Conservation (phyloP, 37 sponge, comb jelly and placozoan genomes). For the Halichondria panicea region DNA sequence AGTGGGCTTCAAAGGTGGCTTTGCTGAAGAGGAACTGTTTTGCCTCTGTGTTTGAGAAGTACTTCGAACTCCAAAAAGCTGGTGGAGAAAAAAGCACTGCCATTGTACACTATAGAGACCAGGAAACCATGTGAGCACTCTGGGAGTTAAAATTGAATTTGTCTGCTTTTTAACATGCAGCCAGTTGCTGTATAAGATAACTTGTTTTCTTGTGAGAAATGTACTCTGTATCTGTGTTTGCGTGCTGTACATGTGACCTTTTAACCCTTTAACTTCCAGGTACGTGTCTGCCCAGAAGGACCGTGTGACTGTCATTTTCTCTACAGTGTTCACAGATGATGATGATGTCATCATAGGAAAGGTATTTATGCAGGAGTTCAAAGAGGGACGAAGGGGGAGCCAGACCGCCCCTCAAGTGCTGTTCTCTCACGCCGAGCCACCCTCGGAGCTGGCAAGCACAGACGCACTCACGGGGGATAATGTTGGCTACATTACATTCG, state of each 20-base stretch:
- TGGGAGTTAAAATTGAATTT: neutral
- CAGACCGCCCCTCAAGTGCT: conserved; percentile 95
- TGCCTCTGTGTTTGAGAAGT: conserved; percentile 94
- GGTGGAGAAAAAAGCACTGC: conserved; percentile 67
- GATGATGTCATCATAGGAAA: conserved; percentile 97
- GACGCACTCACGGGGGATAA: conserved; percentile 86
- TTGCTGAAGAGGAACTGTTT: conserved; percentile 96
- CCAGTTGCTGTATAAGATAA: neutral
- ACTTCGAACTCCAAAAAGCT: conserved; percentile 85
- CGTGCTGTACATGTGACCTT: neutral
- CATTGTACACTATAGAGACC: conserved; percentile 93
- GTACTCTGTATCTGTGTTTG: neutral
- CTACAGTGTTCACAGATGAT: conserved; percentile 94
- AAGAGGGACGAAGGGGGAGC: conserved; percentile 86
- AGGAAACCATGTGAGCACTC: conserved; percentile 86
- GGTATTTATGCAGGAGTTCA: conserved; percentile 98
- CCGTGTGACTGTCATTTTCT: conserved; percentile 96
- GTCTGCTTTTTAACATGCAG: neutral
- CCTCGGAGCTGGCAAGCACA: conserved; percentile 86
- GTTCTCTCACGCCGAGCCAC: conserved; percentile 92
- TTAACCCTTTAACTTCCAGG: conserved; percentile 34
- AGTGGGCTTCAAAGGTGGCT: conserved; percentile 75
- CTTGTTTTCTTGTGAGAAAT: neutral
- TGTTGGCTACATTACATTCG: conserved; percentile 96
- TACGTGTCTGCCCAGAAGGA: conserved; percentile 95